A percentile compares a stretch with the other conserved stretches of the same genome.
These are phyloP conservation scores for Cavia aperea DNA, from an alignment of 2,113 vertebrate genomes.

Conservation along the genomic window DNA sequence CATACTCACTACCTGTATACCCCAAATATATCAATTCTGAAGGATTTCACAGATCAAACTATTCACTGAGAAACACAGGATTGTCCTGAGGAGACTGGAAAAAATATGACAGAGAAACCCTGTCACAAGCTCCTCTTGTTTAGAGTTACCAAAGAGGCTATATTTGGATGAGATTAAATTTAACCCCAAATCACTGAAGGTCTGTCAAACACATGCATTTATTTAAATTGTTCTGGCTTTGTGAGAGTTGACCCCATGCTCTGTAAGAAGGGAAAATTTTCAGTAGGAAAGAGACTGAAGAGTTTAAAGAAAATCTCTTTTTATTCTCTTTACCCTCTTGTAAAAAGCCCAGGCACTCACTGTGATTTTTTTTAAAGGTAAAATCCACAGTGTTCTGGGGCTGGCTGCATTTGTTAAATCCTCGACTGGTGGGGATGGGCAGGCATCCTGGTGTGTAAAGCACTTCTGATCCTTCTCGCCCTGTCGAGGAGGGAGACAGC, in stretches of 20 bases:
- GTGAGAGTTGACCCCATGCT: neutral
- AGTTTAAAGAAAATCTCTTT: conserved; percentile 55
- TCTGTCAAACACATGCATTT: conserved; percentile 33
- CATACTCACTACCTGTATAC: neutral
- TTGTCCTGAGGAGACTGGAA: neutral
- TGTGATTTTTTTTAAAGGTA: conserved; percentile 38
- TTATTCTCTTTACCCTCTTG: conserved; percentile 45
- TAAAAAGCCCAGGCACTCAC: conserved; percentile 37
- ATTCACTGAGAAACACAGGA: conserved; percentile 22
- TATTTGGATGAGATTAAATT: conserved; percentile 41
- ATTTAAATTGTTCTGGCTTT: conserved; percentile 54
- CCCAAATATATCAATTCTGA: neutral
- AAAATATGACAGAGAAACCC: neutral
- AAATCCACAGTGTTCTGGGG: conserved; percentile 48
- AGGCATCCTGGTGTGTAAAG: neutral
- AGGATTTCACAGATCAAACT: conserved; percentile 16
- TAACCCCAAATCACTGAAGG: conserved; percentile 24
- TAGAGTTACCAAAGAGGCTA: neutral
- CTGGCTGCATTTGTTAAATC: conserved; percentile 46
- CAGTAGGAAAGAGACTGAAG: neutral
- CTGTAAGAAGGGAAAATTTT: conserved; percentile 33
- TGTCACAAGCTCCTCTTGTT: conserved; percentile 6
- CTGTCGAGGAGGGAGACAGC: conserved; percentile 2
- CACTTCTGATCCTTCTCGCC: conserved; percentile 39
- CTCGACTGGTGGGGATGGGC: conserved; percentile 20